A percentile compares a stretch with the other conserved stretches of the same genome.
phyloP scores from a whole-genome alignment of 1,140 invertebrate genomes.

The Euura lappo region DNA sequence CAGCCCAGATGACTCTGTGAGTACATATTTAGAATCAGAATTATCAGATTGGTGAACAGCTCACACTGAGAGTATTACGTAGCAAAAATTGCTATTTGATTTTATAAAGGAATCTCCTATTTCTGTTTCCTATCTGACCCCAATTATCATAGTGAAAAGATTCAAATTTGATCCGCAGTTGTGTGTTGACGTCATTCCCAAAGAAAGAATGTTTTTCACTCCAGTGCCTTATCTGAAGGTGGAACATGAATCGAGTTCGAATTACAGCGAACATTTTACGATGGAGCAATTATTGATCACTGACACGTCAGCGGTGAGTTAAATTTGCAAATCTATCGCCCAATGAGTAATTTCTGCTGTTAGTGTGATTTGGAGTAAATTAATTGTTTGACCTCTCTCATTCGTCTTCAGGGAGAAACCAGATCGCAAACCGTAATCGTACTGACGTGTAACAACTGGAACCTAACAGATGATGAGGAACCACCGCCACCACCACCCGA shows the following conservation, averaged over 20 bases:
- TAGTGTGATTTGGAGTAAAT: not conserved
- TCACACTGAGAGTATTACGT: not conserved
- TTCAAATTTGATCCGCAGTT: constrained; percentile 22
- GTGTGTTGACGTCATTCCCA: constrained; percentile 32
- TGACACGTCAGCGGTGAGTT: constrained; percentile 31
- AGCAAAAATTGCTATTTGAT: not conserved
- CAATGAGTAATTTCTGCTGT: not conserved
- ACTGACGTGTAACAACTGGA: constrained; percentile 35
- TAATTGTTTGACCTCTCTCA: not conserved
- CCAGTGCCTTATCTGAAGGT: constrained; percentile 37
- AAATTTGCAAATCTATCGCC: not conserved
- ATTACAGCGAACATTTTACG: constrained; percentile 24
- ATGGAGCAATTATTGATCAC: constrained; percentile 27
- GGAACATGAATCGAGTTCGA: constrained; percentile 16
- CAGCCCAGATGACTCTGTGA: constrained; percentile 35
- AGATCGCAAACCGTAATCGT: constrained; percentile 31
- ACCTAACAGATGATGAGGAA: constrained; percentile 26
- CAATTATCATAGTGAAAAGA: too few relatives aligned
- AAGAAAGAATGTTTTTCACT: constrained; percentile 27
- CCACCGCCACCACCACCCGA: constrained; percentile 25
- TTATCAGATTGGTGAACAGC: too few relatives aligned
- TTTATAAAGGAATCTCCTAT: not conserved
- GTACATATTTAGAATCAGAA: not conserved
- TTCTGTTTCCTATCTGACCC: not conserved
- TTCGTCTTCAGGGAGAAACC: not conserved